Percentiles rank a stretch among this genome's conserved stretches.
These are phyloP conservation scores for Pteronotus mesoamericanus DNA, from an alignment of 2,797 vertebrate genomes.

Conservation along the genomic window DNA sequence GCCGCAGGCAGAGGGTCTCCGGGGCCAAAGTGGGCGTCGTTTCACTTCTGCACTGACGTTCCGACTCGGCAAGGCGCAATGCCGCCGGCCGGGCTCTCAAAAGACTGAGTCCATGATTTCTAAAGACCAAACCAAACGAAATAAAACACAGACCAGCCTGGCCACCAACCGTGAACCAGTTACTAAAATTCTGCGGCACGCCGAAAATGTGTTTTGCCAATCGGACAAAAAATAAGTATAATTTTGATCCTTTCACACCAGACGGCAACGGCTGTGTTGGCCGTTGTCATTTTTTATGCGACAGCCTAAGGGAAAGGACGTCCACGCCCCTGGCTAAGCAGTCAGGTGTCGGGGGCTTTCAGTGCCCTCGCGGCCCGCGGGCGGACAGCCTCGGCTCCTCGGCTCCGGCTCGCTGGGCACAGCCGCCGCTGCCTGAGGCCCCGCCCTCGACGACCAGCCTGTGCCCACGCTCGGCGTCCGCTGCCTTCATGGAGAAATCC, in stretches of 20 bases:
- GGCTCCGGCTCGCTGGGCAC: fast-evolving
- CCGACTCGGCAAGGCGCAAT: neutral
- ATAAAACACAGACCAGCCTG: neutral
- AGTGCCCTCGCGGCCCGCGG: fast-evolving
- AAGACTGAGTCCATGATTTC: neutral
- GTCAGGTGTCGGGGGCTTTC: neutral
- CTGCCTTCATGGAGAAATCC: slow-evolving; percentile 56
- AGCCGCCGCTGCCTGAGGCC: too few species aligned
- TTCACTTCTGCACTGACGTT: neutral
- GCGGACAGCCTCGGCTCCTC: too few species aligned
- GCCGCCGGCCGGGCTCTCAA: neutral
- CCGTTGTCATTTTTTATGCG: neutral
- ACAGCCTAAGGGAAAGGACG: neutral
- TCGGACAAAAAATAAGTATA: neutral
- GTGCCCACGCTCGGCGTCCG: neutral
- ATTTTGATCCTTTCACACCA: neutral
- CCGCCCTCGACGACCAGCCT: neutral
- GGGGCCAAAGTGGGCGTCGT: too few species aligned
- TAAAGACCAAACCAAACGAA: neutral
- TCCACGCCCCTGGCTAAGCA: fast-evolving
- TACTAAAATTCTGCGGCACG: neutral
- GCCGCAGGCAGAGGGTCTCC: neutral
- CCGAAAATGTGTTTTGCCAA: neutral
- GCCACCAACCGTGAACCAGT: too few species aligned
- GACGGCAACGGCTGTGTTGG: neutral